A percentile compares a stretch with the other conserved stretches of the same genome.
Conservation (phyloP, 1,140 invertebrate genomes). For the Cotesia chilonis region DNA sequence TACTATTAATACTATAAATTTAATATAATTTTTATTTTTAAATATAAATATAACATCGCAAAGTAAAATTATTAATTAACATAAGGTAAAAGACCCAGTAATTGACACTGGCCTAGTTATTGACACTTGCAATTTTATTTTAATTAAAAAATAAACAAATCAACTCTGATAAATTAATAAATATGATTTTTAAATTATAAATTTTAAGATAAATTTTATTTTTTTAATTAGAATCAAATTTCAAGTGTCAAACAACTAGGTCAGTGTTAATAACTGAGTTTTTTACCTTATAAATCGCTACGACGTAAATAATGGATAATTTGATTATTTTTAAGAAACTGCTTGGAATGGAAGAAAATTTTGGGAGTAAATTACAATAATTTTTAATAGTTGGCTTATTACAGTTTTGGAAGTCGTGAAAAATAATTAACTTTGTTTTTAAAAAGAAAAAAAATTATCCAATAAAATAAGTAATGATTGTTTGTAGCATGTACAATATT, state of each 20-base stretch:
- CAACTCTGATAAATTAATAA: no score
- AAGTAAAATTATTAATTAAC: constrained; percentile 21
- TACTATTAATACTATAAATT: neutral
- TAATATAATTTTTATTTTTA: constrained; percentile 9
- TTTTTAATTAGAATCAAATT: no score
- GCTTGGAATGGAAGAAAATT: neutral
- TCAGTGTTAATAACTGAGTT: no score
- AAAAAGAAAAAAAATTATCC: neutral
- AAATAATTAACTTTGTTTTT: neutral
- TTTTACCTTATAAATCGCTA: neutral
- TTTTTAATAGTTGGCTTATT: constrained; percentile 11
- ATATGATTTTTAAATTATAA: no score
- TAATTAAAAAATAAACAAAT: no score
- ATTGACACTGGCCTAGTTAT: no score
- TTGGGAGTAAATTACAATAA: neutral
- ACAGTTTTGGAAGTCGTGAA: constrained; percentile 3
- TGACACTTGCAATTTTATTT: no score
- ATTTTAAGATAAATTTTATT: no score
- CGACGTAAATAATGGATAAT: neutral
- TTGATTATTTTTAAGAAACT: neutral
- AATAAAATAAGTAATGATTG: neutral
- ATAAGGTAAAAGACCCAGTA: no score
- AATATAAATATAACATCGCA: neutral
- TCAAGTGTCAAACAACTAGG: no score
- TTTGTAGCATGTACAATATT: neutral